These are phyloP conservation scores for Trachythela sp. DNA, from an alignment of 64 coral and sea anemone species.

Conservation along the genomic window DNA sequence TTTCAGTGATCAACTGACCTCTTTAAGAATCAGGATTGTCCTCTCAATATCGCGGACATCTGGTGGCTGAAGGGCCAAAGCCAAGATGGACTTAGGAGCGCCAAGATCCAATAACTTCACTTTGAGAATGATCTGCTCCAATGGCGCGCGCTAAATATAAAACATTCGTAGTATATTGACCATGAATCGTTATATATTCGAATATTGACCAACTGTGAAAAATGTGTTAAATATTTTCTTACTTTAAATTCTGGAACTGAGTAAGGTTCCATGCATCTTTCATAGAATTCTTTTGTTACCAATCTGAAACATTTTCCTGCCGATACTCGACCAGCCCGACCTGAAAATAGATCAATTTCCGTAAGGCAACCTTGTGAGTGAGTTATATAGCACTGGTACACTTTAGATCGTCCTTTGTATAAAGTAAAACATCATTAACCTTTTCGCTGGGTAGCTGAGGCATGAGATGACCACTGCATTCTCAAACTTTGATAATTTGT, in stretches of 20 bases:
- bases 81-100: slow-evolving; percentile 69
- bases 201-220: neutral
- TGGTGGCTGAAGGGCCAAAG: slow-evolving; percentile 82
- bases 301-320: slow-evolving; percentile 78
- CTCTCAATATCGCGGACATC: slow-evolving; percentile 80
- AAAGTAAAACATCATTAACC: slow-evolving; percentile 31
- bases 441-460: slow-evolving; percentile 76
- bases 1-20: slow-evolving; percentile 36
- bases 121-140: slow-evolving; percentile 72
- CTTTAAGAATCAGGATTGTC: slow-evolving; percentile 82
- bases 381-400: neutral
- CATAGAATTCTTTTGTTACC: slow-evolving; percentile 73
- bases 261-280: slow-evolving; percentile 42
- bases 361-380: neutral
- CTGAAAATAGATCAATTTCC: slow-evolving; percentile 30
- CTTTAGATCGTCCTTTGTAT: neutral
- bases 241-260: neutral
- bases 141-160: slow-evolving; percentile 55
- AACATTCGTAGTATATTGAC: neutral
- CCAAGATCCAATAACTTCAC: slow-evolving; percentile 88
- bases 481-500: slow-evolving; percentile 89
- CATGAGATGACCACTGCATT: slow-evolving; percentile 81
- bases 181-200: neutral
- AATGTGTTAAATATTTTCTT: neutral
- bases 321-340: slow-evolving; percentile 95